Percentiles rank a stretch among this genome's conserved stretches.
phyloP scores from a whole-genome alignment of 2,797 vertebrate species.

The Oreonectes daqikongensis region DNA sequence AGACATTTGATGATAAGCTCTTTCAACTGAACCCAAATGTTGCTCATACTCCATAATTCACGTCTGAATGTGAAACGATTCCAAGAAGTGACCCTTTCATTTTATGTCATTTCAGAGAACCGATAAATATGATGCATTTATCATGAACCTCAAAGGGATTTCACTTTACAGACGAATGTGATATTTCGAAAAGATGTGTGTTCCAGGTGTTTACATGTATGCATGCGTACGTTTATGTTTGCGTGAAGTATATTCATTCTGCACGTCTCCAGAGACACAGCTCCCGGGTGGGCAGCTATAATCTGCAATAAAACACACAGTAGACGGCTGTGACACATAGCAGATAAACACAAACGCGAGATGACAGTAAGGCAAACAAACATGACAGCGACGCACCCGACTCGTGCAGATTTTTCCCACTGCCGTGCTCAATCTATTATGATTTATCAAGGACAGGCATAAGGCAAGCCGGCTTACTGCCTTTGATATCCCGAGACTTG shows the following conservation, averaged over 20 bases:
- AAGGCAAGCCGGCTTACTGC: neutral
- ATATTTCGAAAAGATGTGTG: neutral
- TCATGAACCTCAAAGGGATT: neutral
- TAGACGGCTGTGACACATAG: neutral
- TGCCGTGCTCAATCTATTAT: neutral
- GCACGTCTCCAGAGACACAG: neutral
- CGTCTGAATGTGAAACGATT: conserved; percentile 24
- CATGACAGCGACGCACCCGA: conserved; percentile 3
- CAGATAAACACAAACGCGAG: conserved; percentile 9
- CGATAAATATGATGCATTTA: no score
- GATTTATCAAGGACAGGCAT: conserved; percentile 18
- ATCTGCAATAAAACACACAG: conserved; percentile 32
- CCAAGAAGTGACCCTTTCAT: neutral
- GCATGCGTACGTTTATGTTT: no score
- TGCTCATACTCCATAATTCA: conserved; percentile 1
- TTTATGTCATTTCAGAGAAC: neutral
- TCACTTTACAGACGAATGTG: neutral
- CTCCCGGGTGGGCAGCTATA: conserved; percentile 17
- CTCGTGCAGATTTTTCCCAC: neutral
- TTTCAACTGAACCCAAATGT: neutral
- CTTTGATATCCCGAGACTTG: neutral
- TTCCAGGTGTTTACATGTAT: no score
- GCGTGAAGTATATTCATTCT: neutral
- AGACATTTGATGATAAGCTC: neutral
- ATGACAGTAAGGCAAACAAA: conserved; percentile 31